phyloP scores from a whole-genome alignment of 2,888 invertebrate species.

The Polia nebulosa region DNA sequence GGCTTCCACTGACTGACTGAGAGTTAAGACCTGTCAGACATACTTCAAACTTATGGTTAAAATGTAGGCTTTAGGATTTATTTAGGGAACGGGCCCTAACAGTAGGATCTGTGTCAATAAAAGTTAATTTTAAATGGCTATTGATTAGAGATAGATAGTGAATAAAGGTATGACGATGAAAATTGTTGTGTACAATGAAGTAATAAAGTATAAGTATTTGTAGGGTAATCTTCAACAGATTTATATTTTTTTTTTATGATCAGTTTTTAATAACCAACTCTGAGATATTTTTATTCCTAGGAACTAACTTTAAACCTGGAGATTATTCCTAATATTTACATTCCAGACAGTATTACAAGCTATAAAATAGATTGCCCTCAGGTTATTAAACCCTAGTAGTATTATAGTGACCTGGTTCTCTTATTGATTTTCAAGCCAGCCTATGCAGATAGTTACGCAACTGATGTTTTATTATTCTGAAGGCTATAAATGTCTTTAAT shows the following conservation, averaged over 20 bases:
- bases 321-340: too few relatives aligned
- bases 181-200: background rate
- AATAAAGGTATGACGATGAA: background rate
- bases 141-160: background rate
- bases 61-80: background rate
- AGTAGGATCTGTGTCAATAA: background rate
- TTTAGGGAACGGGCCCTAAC: background rate
- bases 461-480: constrained; percentile 12
- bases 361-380: background rate
- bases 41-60: background rate
- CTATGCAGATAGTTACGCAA: constrained; percentile 20
- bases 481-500: background rate
- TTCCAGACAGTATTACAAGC: too few relatives aligned
- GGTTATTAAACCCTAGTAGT: background rate
- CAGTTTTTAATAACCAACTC: too few relatives aligned
- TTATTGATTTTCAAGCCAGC: constrained; percentile 33
- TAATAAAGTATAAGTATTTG: background rate
- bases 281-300: background rate
- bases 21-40: constrained; percentile 5
- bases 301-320: too few relatives aligned
- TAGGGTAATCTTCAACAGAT: too few relatives aligned
- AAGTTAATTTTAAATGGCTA: background rate
- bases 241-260: too few relatives aligned
- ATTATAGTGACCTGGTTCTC: constrained; percentile 27
- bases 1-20: constrained; percentile 1